phyloP scores from a whole-genome alignment of 2,113 vertebrate species.

The Thalassoma bifasciatum region DNA sequence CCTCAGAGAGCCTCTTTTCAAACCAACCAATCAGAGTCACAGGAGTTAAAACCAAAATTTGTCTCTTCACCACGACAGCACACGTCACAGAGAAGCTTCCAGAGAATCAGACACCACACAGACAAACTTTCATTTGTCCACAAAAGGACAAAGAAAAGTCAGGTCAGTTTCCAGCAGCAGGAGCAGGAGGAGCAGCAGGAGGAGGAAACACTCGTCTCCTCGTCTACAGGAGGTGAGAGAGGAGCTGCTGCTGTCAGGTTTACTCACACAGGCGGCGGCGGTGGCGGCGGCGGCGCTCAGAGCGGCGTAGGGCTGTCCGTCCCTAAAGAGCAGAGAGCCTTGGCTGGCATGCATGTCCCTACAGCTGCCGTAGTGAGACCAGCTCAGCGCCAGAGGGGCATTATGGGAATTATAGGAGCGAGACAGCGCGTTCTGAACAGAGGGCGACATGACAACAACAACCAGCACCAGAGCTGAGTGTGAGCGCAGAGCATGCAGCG shows the following conservation, averaged over 20 bases:
- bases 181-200: constrained; percentile 42
- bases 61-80: constrained; percentile 11
- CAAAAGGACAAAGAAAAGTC: constrained; percentile 52
- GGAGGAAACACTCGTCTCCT: constrained; percentile 54
- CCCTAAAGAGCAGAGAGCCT: constrained; percentile 93
- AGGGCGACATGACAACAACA: constrained; percentile 73
- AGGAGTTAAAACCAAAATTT: constrained; percentile 6
- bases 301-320: constrained; percentile 91
- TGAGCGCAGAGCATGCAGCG: constrained; percentile 55
- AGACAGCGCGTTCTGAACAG: constrained; percentile 96
- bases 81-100: background rate
- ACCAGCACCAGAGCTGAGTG: constrained; percentile 38
- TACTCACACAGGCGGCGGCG: constrained; percentile 98
- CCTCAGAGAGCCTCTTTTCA: constrained; percentile 43
- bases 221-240: constrained; percentile 61
- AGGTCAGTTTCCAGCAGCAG: constrained; percentile 40
- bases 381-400: constrained; percentile 91
- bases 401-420: constrained; percentile 97
- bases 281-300: too few relatives aligned
- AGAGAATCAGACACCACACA: constrained; percentile 17
- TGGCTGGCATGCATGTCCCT: constrained; percentile 97
- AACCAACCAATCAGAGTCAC: constrained; percentile 10
- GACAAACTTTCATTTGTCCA: constrained; percentile 32
- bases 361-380: constrained; percentile 93
- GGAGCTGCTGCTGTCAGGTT: constrained; percentile 51